Base-by-base conservation (phyloP, 2,888 invertebrate species). In the Operophtera brumata region DNA sequence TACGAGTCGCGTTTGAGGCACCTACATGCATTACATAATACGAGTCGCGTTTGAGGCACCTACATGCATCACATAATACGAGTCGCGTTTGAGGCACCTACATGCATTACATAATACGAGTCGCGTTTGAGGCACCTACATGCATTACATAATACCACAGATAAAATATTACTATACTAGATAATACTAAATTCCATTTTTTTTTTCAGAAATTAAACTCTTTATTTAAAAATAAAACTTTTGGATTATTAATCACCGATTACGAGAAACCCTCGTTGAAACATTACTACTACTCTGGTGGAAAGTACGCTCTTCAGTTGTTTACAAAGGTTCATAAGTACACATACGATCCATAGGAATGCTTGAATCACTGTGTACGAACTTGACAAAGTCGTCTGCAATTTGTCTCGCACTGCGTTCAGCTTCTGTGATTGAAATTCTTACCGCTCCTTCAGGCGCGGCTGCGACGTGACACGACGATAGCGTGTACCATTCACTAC, bases 371-470 rank as follows among this genome's bases (percentile, higher is more conserved):
- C 57, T 57, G 64, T 63, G 61, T 64, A 67, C 61, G 65, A 59
- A 61, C 59, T 59, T 55, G 59, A 75, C 71, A 71, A 72, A 77
- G 74, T 80, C 73, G 73, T 75, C 72, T 78, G 70, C 76, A 77
- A 79, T 82, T 79, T 79, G 79, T 82, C 76, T 78, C 71, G 66
- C 57, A 65, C 55, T 69, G 67, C 67, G 71, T 68, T 62, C 66
- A 59, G 57, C 66, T 65, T 53, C 68, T 70, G 73, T 77, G 77
- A 80, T 81, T 77, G 80, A 76, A 77, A 80, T 78, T 79, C 77
- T 77, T 79, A 70, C 69, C 72, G 71, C 64, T 74, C 71, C 68
- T 70, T 63, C 71, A 68, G 68, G 67, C 71, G 59, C 61, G 59
- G 61, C 65, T 65, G 62, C 60, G 66, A 71, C 74, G 71, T 73